phyloP scores from a whole-genome alignment of 2,113 vertebrate genomes.

The Laterallus jamaicensis region DNA sequence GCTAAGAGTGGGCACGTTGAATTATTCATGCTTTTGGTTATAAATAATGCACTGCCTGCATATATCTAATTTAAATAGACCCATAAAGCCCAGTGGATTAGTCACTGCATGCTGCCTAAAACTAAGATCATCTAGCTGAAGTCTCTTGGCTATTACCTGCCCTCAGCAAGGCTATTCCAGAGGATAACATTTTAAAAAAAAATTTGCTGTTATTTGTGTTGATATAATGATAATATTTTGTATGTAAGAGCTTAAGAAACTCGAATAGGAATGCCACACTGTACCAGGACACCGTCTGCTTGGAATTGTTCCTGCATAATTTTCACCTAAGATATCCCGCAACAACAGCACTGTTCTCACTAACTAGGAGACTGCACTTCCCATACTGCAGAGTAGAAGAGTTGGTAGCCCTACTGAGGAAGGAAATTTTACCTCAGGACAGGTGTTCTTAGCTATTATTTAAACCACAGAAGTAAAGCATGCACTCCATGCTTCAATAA shows the following conservation, averaged over 20 bases:
- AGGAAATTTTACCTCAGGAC: not conserved
- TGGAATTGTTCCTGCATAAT: not conserved
- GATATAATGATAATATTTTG: not conserved
- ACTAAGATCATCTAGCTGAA: conserved; percentile 51
- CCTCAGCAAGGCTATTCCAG: conserved; percentile 5
- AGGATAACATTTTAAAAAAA: not conserved
- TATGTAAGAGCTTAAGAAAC: not conserved
- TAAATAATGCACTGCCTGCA: conserved; percentile 72
- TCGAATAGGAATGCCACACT: not conserved
- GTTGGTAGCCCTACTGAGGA: not conserved
- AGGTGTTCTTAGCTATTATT: not conserved
- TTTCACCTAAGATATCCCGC: not conserved
- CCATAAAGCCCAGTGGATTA: conserved; percentile 50
- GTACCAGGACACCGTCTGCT: not conserved
- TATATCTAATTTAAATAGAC: conserved; percentile 69
- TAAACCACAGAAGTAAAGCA: not conserved
- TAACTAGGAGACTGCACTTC: not conserved
- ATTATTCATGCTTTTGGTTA: conserved; percentile 72
- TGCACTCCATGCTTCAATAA: not conserved
- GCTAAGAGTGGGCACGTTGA: conserved; percentile 57
- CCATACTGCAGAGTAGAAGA: not conserved
- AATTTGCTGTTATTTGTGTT: conserved; percentile 2
- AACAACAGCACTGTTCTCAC: not conserved
- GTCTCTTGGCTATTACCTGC: conserved; percentile 28
- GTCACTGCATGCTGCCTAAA: conserved; percentile 35